phyloP scores from a whole-genome alignment of 2,888 invertebrate genomes.

The Smittia sp. region DNA sequence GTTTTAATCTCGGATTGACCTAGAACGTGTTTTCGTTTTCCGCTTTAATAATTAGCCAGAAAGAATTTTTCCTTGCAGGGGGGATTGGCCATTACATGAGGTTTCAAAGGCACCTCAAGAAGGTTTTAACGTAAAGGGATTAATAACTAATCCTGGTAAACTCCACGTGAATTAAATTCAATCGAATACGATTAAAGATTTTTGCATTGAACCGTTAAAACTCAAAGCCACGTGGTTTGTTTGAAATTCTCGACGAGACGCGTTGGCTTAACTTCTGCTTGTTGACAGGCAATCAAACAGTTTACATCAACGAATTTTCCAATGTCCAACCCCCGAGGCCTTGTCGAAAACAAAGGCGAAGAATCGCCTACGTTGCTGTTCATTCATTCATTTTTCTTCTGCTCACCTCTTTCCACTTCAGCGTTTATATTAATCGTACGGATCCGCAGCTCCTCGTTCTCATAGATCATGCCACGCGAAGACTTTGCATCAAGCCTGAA shows the following conservation, averaged over 20 bases:
- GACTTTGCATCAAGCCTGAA: slow-evolving; percentile 82
- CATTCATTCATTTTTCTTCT: background rate
- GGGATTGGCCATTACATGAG: too few relatives aligned
- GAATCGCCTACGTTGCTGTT: background rate
- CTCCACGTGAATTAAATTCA: too few relatives aligned
- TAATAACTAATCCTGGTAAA: too few relatives aligned
- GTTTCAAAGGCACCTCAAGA: too few relatives aligned
- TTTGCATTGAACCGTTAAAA: too few relatives aligned
- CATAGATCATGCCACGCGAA: slow-evolving; percentile 89
- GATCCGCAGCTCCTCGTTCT: slow-evolving; percentile 85
- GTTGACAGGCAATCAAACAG: too few relatives aligned
- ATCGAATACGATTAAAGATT: too few relatives aligned
- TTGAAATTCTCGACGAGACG: too few relatives aligned
- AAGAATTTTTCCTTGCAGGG: background rate
- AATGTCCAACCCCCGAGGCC: background rate
- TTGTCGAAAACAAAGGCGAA: background rate
- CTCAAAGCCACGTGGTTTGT: too few relatives aligned
- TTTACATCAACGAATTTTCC: too few relatives aligned
- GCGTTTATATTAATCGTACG: slow-evolving; percentile 90
- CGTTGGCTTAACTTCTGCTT: too few relatives aligned
- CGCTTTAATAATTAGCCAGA: background rate
- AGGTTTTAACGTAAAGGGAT: background rate
- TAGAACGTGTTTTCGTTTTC: slow-evolving; percentile 51
- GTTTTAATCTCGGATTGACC: slow-evolving; percentile 89
- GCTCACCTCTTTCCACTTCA: slow-evolving; percentile 82